Evolutionary conservation across 2,888 invertebrate species (phyloP).

Genomic region (Liopterus haemorrhoidalis): DNA sequence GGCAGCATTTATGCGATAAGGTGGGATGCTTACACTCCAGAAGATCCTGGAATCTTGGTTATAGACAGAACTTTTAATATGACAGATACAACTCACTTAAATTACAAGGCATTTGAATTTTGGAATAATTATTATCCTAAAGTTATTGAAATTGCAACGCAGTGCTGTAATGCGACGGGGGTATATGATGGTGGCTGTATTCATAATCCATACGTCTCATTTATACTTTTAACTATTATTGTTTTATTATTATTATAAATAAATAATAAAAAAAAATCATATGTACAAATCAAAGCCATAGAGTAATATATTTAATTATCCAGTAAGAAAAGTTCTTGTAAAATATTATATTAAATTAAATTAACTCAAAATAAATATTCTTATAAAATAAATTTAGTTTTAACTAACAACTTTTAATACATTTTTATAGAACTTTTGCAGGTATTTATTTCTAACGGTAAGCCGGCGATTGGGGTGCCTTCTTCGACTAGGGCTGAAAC

Average conservation of each 20-base stretch:
- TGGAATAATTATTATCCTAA: slow-evolving; percentile 81
- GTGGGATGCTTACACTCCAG: slow-evolving; percentile 66
- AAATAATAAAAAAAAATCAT: not conserved
- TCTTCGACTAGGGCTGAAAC: too few species aligned
- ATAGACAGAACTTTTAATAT: slow-evolving; percentile 74
- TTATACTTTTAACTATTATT: not conserved
- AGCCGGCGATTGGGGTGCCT: too few species aligned
- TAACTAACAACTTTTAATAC: too few species aligned
- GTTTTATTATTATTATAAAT: slow-evolving; percentile 12
- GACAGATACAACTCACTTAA: slow-evolving; percentile 60
- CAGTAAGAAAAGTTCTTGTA: not conserved
- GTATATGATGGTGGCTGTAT: not conserved
- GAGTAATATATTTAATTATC: slow-evolving; percentile 28
- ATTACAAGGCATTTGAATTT: slow-evolving; percentile 73
- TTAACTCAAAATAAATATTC: too few species aligned
- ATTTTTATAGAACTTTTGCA: too few species aligned
- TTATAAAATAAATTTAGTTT: too few species aligned
- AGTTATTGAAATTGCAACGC: slow-evolving; percentile 64
- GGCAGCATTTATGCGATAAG: slow-evolving; percentile 62
- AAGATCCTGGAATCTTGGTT: slow-evolving; percentile 64
- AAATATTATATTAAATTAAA: too few species aligned
- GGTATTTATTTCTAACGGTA: too few species aligned
- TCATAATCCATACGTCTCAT: not conserved
- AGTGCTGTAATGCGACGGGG: slow-evolving; percentile 64
- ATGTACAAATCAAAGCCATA: slow-evolving; percentile 17